Conservation (phyloP, 2,797 vertebrate species). For the Mionectes olivaceus region DNA sequence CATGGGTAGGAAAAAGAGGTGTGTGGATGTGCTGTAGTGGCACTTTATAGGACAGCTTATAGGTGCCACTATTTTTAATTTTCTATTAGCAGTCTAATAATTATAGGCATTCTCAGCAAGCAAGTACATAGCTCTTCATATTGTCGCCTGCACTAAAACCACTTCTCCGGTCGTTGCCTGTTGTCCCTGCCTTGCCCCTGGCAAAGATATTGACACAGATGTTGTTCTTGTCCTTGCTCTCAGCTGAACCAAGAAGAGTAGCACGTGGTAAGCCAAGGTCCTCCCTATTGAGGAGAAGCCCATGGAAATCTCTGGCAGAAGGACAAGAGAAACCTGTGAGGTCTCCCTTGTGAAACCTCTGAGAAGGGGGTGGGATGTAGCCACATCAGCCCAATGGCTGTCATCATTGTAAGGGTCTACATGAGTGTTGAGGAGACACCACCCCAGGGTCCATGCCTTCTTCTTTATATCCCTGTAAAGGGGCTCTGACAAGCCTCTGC, state of each 20-base stretch:
- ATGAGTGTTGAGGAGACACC: background rate
- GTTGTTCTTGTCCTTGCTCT: background rate
- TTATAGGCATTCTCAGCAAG: background rate
- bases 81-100: background rate
- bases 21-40: background rate
- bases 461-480: background rate
- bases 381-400: background rate
- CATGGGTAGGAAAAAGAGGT: accelerated
- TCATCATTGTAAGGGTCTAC: accelerated
- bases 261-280: accelerated
- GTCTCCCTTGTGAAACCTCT: background rate
- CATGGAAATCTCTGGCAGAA: background rate
- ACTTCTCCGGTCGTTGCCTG: background rate
- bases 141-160: background rate
- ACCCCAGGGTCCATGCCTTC: background rate
- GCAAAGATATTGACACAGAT: background rate
- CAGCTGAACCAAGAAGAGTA: background rate
- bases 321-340: background rate
- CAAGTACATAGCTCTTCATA: background rate
- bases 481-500: background rate
- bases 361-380: background rate
- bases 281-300: background rate
- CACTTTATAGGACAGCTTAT: background rate
- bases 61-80: background rate
- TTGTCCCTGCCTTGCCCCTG: background rate